Conservation (phyloP, 2,113 vertebrate species). For the Hippocampus comes region DNA sequence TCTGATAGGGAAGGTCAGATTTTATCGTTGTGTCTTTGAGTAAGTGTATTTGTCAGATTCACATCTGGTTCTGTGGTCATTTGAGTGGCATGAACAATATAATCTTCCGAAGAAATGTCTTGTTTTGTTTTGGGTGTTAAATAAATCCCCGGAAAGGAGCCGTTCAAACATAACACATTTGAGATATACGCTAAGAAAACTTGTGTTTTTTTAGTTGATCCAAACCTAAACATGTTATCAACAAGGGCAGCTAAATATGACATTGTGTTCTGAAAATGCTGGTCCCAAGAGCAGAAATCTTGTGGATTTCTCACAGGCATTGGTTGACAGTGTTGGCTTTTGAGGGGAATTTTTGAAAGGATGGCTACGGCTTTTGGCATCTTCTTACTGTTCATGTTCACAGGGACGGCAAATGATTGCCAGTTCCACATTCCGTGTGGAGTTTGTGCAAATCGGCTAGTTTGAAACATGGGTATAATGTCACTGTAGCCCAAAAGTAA, state of each 20-base stretch:
- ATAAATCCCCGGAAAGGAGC: neutral
- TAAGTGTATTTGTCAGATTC: neutral
- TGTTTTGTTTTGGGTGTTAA: neutral
- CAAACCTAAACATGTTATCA: neutral
- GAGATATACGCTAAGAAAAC: neutral
- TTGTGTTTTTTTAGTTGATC: neutral
- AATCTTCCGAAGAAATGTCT: neutral
- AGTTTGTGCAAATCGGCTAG: neutral
- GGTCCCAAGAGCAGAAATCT: neutral
- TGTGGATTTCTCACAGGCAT: neutral
- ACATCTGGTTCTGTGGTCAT: neutral
- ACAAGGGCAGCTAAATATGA: neutral
- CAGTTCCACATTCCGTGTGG: neutral
- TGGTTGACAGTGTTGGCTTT: neutral
- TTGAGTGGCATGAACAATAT: neutral
- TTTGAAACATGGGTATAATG: neutral
- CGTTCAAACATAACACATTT: neutral
- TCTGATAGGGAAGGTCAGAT: neutral
- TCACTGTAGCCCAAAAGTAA: neutral
- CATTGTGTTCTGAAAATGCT: neutral
- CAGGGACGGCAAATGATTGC: neutral
- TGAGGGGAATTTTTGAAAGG: neutral
- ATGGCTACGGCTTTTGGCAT: neutral
- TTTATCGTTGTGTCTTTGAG: neutral
- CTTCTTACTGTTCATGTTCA: neutral